Percentiles rank a stretch among this genome's conserved stretches.
Conservation (phyloP, 53 echinoderm and acorn worm genomes). For the Zoroaster sp. region DNA sequence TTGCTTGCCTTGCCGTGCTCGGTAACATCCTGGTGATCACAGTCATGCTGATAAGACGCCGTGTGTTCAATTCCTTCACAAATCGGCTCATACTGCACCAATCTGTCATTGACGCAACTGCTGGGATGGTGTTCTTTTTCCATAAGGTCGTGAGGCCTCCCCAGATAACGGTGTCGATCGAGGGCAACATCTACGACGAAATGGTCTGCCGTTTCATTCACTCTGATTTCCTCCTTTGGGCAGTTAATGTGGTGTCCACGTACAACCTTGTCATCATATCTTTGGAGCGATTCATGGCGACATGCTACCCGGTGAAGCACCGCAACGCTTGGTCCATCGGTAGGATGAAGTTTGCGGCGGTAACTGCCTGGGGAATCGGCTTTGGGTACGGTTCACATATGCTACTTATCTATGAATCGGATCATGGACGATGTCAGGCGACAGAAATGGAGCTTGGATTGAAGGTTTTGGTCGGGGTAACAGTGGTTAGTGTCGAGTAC, state of each 20-base stretch:
- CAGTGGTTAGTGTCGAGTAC: conserved; percentile 58
- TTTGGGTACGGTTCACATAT: background rate
- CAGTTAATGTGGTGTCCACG: background rate
- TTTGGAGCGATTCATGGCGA: conserved; percentile 18
- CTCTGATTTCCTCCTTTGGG: background rate
- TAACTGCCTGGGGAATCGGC: background rate
- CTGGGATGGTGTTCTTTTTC: background rate
- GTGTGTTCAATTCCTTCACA: conserved; percentile 1
- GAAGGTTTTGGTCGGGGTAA: background rate
- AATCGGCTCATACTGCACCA: conserved; percentile 21
- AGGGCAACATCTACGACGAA: background rate
- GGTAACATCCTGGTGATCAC: conserved; percentile 18
- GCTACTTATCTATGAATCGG: background rate
- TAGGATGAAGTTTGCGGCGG: background rate
- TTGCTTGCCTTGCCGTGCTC: conserved; percentile 5
- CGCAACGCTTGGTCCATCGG: background rate
- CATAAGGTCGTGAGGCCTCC: background rate
- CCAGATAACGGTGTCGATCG: background rate
- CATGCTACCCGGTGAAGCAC: conserved; percentile 36
- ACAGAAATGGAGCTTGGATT: background rate
- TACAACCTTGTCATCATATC: conserved; percentile 30
- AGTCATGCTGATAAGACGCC: conserved; percentile 3
- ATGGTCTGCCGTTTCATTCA: background rate
- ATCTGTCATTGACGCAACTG: background rate
- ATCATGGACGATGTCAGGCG: background rate